These are phyloP conservation scores for Chionoecetes opilio DNA, from an alignment of 1,140 invertebrate species.

Conservation along the genomic window DNA sequence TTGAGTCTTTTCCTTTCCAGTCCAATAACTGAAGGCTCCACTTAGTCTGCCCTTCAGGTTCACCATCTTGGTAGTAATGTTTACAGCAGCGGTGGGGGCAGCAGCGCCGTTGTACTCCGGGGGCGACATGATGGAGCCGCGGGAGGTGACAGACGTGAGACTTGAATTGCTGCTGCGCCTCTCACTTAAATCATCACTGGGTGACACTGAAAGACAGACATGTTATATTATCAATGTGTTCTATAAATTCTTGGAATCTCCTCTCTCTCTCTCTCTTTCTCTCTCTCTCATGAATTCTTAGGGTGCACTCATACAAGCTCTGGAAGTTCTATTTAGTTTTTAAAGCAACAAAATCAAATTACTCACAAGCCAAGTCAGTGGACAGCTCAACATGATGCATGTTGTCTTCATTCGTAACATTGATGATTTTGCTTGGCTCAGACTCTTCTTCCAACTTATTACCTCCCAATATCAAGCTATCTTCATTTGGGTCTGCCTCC, in stretches of 20 bases:
- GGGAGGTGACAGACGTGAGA: slow-evolving; percentile 80
- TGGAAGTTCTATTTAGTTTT: background rate
- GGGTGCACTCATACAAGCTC: too few species aligned
- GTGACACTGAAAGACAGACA: slow-evolving; percentile 52
- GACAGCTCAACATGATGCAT: slow-evolving; percentile 35
- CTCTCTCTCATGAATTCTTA: too few species aligned
- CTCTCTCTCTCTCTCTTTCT: too few species aligned
- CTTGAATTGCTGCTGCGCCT: slow-evolving; percentile 80
- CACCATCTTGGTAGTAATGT: slow-evolving; percentile 80
- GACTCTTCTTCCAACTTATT: slow-evolving; percentile 63
- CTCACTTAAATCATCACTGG: slow-evolving; percentile 73
- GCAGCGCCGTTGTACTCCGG: slow-evolving; percentile 67
- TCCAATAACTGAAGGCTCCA: slow-evolving; percentile 82
- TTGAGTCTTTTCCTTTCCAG: slow-evolving; percentile 79
- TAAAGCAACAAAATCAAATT: background rate
- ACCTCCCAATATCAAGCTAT: background rate
- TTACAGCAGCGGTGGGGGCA: slow-evolving; percentile 54
- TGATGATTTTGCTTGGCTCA: slow-evolving; percentile 71
- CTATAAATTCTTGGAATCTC: background rate
- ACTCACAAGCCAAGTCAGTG: background rate
- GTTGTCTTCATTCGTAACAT: slow-evolving; percentile 67
- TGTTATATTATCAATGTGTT: too few species aligned
- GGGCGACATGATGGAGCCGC: slow-evolving; percentile 80
- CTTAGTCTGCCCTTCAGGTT: slow-evolving; percentile 81
- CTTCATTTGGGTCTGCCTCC: slow-evolving; percentile 52